phyloP scores from a whole-genome alignment of 2,888 invertebrate species.

The Chaitophorus viminalis region DNA sequence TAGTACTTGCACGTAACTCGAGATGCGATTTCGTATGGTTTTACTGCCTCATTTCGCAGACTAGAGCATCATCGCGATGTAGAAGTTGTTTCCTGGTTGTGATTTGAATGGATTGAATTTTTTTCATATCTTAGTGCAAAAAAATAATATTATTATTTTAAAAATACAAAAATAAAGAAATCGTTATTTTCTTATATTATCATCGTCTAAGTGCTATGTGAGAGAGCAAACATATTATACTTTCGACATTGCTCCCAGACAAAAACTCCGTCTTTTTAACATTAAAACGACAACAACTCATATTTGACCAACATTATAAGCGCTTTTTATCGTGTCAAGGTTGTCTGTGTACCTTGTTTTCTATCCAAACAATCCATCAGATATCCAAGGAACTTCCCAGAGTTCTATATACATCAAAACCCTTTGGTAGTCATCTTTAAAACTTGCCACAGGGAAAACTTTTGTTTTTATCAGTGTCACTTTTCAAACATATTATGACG shows the following conservation, averaged over 20 bases:
- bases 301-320: neutral
- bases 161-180: neutral
- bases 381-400: too few relatives aligned
- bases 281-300: neutral
- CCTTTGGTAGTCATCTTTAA: neutral
- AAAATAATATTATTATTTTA: neutral
- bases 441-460: slow-evolving; percentile 14
- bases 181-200: neutral
- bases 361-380: neutral
- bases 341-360: neutral
- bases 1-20: neutral
- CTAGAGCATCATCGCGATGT: neutral
- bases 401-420: neutral
- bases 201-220: neutral
- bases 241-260: neutral
- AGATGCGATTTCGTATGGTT: neutral
- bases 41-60: neutral
- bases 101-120: neutral
- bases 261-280: neutral
- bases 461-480: slow-evolving; percentile 1
- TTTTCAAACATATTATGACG: neutral
- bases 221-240: neutral
- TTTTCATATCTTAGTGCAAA: neutral
- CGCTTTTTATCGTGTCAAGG: neutral
- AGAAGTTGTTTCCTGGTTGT: neutral